Evolutionary conservation across 2,888 invertebrate genomes (phyloP), one percentile per base, ranked within the genome.

Genomic region (Phengaris arion): DNA sequence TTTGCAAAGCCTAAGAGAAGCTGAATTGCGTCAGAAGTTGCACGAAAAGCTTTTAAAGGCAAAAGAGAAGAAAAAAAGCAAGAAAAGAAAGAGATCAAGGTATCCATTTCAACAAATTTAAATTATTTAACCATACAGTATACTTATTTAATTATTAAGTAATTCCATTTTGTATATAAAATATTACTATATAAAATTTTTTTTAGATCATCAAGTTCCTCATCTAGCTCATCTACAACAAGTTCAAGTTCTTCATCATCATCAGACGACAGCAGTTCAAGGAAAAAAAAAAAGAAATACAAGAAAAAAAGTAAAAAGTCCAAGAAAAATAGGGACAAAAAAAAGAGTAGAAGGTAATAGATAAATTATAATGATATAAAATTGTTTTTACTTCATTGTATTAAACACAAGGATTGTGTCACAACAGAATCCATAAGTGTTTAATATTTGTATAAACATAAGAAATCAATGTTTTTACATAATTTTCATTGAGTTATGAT

Each of bases 1-100:
- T 0, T 87, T 98, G 74, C 97, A 97, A 51, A 96, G 96, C 79
- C 87, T 98, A 59, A 91, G 98, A 35, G 97, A 97, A 84, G 95
- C 96, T 76, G 98, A 98, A 86, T 86, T 98, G 0, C 94, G 94
- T 77, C 95, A 95, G 81, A 97, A 97, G 84, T 86, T 96, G 76
- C 95, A 95, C 75, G 95, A 95, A 79, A 91, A 93, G n/a, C 93
- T 95, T 45, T 93, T 94, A 79, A 95, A 95, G 79, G 92, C 92
- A 59, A 94, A 95, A 79, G 94, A 94, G 68, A 94, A 94, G 80
- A 94, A 91, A 77, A 94, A 94, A 81, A 87, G 80, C 75, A 92
- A 89, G 75, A 91, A 90, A 77, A 84, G 86, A 76, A 91, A 89
- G 78, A 85, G 86, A 80, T 85, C 87, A 68, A 87, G 87, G 89